phyloP scores from a whole-genome alignment of 2,113 vertebrate genomes.

The Pachypanchax playfairii region DNA sequence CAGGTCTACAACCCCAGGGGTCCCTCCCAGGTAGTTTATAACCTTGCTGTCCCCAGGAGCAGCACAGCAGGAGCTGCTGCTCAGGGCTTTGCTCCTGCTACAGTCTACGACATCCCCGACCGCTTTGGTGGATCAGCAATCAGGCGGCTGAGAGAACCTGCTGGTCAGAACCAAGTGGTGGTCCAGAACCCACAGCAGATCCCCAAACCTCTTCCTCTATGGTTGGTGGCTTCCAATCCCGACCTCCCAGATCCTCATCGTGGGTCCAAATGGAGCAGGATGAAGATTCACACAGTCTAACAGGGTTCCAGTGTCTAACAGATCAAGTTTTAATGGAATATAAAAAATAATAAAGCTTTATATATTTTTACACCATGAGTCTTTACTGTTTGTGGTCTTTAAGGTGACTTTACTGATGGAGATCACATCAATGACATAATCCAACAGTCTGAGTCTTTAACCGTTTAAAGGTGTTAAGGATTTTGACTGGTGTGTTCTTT shows the following conservation, averaged over 20 bases:
- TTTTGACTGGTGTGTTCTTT: too few relatives aligned
- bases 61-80: not conserved
- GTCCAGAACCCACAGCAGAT: not conserved
- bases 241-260: not conserved
- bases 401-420: too few relatives aligned
- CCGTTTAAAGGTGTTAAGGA: too few relatives aligned
- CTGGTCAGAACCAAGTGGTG: not conserved
- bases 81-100: not conserved
- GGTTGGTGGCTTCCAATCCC: not conserved
- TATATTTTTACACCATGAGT: too few relatives aligned
- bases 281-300: not conserved
- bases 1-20: not conserved
- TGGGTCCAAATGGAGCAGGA: not conserved
- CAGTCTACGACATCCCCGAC: constrained; percentile 14
- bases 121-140: constrained; percentile 38
- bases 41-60: not conserved
- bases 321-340: too few relatives aligned
- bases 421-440: too few relatives aligned
- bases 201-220: not conserved
- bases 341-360: too few relatives aligned
- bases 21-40: too few relatives aligned
- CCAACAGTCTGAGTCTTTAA: too few relatives aligned
- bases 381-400: too few relatives aligned
- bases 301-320: too few relatives aligned
- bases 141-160: constrained; percentile 15